These are phyloP conservation scores for Oscheius onirici DNA, from an alignment of 2,888 invertebrate genomes.

Conservation along the genomic window DNA sequence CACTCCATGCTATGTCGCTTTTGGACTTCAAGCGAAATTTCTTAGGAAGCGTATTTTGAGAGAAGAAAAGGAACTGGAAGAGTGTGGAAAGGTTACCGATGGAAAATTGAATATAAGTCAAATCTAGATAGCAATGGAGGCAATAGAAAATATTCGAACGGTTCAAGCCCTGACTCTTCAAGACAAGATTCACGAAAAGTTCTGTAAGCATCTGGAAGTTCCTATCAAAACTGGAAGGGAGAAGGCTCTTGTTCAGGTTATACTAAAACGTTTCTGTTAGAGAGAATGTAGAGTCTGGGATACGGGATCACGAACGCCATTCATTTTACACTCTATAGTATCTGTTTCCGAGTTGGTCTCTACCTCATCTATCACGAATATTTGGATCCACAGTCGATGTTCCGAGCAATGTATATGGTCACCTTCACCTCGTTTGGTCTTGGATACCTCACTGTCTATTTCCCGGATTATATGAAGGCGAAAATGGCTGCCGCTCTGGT, in stretches of 20 bases:
- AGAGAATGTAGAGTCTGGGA: conserved; percentile 47
- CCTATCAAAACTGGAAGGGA: conserved; percentile 43
- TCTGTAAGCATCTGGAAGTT: conserved; percentile 45
- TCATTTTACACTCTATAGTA: conserved; percentile 72
- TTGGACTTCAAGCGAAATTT: neutral
- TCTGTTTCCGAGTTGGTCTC: conserved; percentile 72
- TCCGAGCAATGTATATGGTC: conserved; percentile 74
- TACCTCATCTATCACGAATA: conserved; percentile 73
- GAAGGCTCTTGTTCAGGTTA: conserved; percentile 41
- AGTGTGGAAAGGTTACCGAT: conserved; percentile 75
- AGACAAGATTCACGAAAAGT: neutral
- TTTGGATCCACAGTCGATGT: conserved; percentile 73
- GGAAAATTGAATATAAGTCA: conserved; percentile 29
- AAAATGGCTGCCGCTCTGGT: conserved; percentile 71
- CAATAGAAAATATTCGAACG: conserved; percentile 20
- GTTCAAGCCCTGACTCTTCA: conserved; percentile 17
- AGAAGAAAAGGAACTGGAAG: conserved; percentile 74
- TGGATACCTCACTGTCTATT: conserved; percentile 72
- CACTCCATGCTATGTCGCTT: neutral
- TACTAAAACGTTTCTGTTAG: too few species aligned
- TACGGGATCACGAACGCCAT: conserved; percentile 71
- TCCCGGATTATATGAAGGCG: conserved; percentile 73
- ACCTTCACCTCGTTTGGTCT: conserved; percentile 75
- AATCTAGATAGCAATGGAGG: conserved; percentile 22
- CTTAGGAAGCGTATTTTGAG: conserved; percentile 67